These are phyloP conservation scores for Barnardius zonarius DNA, from an alignment of 2,113 vertebrate genomes.

Conservation along the genomic window DNA sequence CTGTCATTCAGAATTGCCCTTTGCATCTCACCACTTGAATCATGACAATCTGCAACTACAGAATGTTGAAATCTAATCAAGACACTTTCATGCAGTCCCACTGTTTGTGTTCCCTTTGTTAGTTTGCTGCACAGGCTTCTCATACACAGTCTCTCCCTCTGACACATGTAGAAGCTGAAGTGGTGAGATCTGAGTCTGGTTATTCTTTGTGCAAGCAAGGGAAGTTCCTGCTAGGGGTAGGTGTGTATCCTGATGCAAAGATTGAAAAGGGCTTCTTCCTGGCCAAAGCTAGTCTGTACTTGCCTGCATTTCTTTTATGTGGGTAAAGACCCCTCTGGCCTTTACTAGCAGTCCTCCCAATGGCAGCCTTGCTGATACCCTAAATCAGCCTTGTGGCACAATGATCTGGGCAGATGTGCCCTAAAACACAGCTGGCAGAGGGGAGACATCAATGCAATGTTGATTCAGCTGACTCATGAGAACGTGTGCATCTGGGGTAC, in stretches of 20 bases:
- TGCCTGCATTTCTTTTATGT: not conserved
- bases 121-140: not conserved
- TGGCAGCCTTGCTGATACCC: not conserved
- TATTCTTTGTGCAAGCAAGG: not conserved
- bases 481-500: not conserved
- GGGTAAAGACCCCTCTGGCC: not conserved
- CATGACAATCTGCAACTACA: fast-evolving
- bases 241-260: not conserved
- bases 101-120: not conserved
- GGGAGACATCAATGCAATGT: not conserved
- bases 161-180: not conserved
- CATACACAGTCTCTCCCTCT: not conserved
- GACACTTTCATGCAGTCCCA: fast-evolving
- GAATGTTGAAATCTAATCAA: not conserved
- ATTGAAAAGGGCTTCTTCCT: not conserved
- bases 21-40: not conserved
- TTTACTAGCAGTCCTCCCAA: not conserved
- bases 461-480: not conserved
- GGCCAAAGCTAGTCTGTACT: not conserved
- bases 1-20: not conserved
- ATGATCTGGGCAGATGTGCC: not conserved
- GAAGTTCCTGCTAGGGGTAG: not conserved
- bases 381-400: not conserved
- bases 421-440: not conserved
- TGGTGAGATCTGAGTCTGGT: not conserved